Conservation (phyloP, 2,888 invertebrate genomes). For the Malthinus seriepunctatus region DNA sequence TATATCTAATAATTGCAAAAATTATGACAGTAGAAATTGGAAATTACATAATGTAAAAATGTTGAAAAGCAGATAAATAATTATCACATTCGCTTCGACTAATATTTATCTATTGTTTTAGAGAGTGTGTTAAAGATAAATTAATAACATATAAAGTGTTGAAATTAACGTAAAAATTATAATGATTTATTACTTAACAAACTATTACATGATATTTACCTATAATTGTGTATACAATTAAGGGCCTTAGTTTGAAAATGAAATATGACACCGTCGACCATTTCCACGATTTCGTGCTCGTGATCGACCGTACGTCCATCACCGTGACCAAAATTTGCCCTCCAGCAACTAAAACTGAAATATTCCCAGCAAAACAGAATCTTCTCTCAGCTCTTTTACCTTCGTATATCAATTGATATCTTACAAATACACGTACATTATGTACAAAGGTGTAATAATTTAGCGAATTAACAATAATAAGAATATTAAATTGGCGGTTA, state of each 20-base stretch:
- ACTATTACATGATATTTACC: neutral
- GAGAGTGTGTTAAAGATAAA: no score
- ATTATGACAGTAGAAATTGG: no score
- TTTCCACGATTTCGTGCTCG: constrained; percentile 38
- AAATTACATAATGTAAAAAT: no score
- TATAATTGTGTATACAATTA: constrained; percentile 1
- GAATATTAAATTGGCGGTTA: no score
- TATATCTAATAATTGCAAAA: no score
- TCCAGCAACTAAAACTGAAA: constrained; percentile 35
- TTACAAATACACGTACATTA: constrained; percentile 19
- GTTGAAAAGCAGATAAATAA: no score
- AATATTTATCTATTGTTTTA: no score
- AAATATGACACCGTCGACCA: constrained; percentile 39
- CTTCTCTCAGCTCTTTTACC: constrained; percentile 29
- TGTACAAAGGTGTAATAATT: constrained; percentile 23
- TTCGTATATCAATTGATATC: constrained; percentile 38
- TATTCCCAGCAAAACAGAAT: constrained; percentile 40
- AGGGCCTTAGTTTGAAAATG: constrained; percentile 17
- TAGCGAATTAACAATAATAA: neutral
- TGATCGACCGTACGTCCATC: constrained; percentile 44
- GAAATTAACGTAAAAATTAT: no score
- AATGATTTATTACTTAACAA: neutral
- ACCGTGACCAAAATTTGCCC: constrained; percentile 43
- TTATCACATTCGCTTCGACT: no score
- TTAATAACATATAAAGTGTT: no score